Base-by-base conservation (phyloP, 2,797 vertebrate species). In the Molossus molossus region DNA sequence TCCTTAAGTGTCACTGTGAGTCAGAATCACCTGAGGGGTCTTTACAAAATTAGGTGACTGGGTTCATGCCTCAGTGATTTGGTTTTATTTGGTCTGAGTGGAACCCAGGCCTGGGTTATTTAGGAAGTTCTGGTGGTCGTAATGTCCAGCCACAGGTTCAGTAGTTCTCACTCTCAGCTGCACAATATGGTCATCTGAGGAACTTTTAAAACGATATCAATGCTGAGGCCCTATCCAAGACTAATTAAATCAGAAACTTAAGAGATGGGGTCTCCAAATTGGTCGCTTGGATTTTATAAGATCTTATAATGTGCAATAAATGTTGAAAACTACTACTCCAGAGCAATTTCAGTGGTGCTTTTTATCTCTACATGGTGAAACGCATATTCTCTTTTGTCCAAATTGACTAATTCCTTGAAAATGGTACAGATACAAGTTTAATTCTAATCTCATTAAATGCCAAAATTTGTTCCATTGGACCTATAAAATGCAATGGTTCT, bases 231-330 rank as follows among this genome's bases (percentile, higher is more conserved):
- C 27, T 50, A 48, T 15, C 9, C 0, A 65, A 93, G 27, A 75
- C 5, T 9, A 62, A 88, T 55, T 67, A 72, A 77, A 50, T 14
- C 25, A 82, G 8, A 85, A 75, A 62, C 87, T 69, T 37, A 77
- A 57, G 27, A 58, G 11, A 69, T 29, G 5, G 2, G n/a, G 6
- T 20, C 5, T 25, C 79, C 8, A 82, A 5, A 15, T 25, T 50
- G 4, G 60, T 82, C 18, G 65, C 73, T 33, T 75, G 7, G 9
- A 90, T 87, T 94, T 84, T 33, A 48, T 48, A 73, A 96, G 95
- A 72, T 80, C 53, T 90, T 50, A 80, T 90, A 50, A 58, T 72
- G 57, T 75, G n/a, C 23, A 84, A 1, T 57, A 11, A 37, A 9
- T 65, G 8, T 18, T 45, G 25, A 91, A 64, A 94, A 65, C 25